Evolutionary conservation across 2,113 vertebrate genomes (phyloP).

Genomic region (Aegotheles bennettii): DNA sequence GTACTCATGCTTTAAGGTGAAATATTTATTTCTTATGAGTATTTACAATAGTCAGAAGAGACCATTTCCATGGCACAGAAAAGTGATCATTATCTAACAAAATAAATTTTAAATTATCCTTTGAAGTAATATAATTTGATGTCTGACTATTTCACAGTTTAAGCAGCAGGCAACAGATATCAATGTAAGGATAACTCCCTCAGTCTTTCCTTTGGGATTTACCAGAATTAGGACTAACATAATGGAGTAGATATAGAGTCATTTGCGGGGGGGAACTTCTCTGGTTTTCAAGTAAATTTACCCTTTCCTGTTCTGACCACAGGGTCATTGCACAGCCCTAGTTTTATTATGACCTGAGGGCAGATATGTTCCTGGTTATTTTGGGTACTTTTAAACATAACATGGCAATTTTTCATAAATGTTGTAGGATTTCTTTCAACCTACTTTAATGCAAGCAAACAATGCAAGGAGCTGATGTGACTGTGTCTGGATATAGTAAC

Average conservation of each 20-base stretch:
- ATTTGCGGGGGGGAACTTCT: neutral
- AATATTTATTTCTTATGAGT: neutral
- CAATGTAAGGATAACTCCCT: neutral
- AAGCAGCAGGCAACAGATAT: neutral
- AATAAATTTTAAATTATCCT: neutral
- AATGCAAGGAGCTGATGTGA: neutral
- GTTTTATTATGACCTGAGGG: neutral
- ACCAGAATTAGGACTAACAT: neutral
- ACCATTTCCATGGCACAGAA: neutral
- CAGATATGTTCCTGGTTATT: constrained; percentile 10
- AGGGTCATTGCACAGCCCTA: neutral
- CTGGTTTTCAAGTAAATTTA: neutral
- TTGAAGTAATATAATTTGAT: neutral
- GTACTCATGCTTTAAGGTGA: neutral
- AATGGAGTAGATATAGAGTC: neutral
- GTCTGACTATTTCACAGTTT: neutral
- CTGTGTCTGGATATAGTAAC: neutral
- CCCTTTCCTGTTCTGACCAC: neutral
- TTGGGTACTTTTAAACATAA: neutral
- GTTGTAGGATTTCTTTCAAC: neutral
- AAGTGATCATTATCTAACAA: neutral
- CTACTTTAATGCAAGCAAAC: neutral
- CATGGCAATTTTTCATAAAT: neutral
- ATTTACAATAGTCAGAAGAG: neutral
- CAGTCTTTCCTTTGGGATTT: neutral